Conservation (phyloP, 2,797 vertebrate genomes). For the Anguilla marmorata region DNA sequence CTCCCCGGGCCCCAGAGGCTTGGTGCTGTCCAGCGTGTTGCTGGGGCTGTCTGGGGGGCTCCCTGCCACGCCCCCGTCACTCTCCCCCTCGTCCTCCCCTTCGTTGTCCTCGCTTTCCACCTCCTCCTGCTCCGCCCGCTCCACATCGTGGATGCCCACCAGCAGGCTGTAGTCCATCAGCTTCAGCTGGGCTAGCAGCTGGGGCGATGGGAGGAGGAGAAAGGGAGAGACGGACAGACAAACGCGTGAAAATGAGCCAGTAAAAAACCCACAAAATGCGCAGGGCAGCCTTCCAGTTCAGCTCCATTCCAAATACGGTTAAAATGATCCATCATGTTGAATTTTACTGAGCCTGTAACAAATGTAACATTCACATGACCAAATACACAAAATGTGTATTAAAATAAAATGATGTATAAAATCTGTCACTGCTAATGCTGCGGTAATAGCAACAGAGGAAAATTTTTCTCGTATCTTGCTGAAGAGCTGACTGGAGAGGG, state of each 20-base stretch:
- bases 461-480: background rate
- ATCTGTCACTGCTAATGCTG: background rate
- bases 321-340: background rate
- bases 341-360: background rate
- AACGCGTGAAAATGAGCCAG: background rate
- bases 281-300: background rate
- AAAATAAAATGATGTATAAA: background rate
- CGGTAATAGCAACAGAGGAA: background rate
- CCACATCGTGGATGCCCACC: slow-evolving; percentile 97
- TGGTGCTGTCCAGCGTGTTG: slow-evolving; percentile 92
- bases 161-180: slow-evolving; percentile 99
- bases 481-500: background rate
- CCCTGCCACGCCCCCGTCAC: slow-evolving; percentile 88
- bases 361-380: background rate
- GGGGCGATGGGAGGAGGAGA: slow-evolving; percentile 8
- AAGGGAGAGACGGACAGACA: background rate
- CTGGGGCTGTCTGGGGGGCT: slow-evolving; percentile 96
- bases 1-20: slow-evolving; percentile 89
- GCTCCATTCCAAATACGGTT: background rate
- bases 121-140: slow-evolving; percentile 93
- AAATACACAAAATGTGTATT: background rate
- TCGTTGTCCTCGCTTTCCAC: slow-evolving; percentile 96
- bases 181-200: slow-evolving; percentile 96
- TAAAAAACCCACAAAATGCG: background rate
- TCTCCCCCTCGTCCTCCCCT: slow-evolving; percentile 93